Evolutionary conservation across 2,888 invertebrate genomes (phyloP).

Genomic region (Punctoribates punctum): DNA sequence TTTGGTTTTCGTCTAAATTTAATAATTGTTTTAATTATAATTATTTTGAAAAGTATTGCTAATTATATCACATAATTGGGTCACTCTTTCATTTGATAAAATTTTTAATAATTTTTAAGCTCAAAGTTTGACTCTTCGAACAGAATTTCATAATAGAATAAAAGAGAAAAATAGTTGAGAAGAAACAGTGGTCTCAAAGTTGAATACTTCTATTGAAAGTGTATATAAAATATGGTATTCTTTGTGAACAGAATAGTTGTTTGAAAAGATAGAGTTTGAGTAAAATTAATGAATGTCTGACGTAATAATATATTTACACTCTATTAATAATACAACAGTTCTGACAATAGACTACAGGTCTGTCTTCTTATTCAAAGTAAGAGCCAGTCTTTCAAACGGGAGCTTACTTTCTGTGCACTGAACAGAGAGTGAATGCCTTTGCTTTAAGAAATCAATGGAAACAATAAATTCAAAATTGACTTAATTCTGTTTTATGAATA

Average conservation of each 20-base stretch:
- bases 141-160: background rate
- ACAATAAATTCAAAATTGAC: too few relatives aligned
- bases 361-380: background rate
- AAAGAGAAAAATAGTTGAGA: background rate
- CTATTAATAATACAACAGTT: slow-evolving; percentile 1
- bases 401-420: too few relatives aligned
- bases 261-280: slow-evolving; percentile 11
- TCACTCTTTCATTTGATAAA: too few relatives aligned
- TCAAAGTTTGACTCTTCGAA: background rate
- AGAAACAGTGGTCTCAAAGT: background rate
- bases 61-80: too few relatives aligned
- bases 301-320: slow-evolving; percentile 6
- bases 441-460: too few relatives aligned
- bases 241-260: background rate
- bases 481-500: too few relatives aligned
- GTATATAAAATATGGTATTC: slow-evolving; percentile 22
- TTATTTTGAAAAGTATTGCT: too few relatives aligned
- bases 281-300: slow-evolving; percentile 23
- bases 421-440: too few relatives aligned
- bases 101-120: background rate
- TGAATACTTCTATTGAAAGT: background rate
- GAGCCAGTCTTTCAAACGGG: background rate
- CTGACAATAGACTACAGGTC: background rate
- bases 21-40: too few relatives aligned
- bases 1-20: too few relatives aligned